Base-by-base conservation (phyloP, 1,140 invertebrate species). In the Drosophila orosa region DNA sequence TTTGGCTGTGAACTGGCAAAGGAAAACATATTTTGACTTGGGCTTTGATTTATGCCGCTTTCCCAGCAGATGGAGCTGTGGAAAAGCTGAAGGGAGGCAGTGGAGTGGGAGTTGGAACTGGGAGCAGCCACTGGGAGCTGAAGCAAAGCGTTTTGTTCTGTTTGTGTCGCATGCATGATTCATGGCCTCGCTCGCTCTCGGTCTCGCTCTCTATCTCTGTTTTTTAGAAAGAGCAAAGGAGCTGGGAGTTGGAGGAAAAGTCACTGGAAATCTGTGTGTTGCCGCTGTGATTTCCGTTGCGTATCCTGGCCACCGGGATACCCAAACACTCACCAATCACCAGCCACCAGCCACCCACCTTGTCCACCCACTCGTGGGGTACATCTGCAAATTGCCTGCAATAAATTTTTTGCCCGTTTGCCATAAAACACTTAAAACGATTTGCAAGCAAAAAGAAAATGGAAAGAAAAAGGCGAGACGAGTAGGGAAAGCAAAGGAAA, bases 401-500 rank as follows among this genome's bases (percentile, higher is more conserved):
- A 87, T 87, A 87, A 87, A 87, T 87, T 87, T 68, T 61, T 89
- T 84, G 65, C 72, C 79, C 52, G 73, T 80, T 87, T 84, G 61
- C 73, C 80, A 89, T 87, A 87, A 87, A 87, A 87, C 85, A 87
- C 84, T 87, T 89, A 83, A 89, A 87, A 89, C 79, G 84, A 79
- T 83, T 89, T 87, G 80, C 31, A 63, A 69, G 55, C 42, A 62
- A 48, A 62, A 50, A 63, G 45, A 63, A 44, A 31, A 48, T 37
- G 29, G 48, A 48, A 22, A 12, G 17, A 17, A 44, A 39, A 37
- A 39, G 27, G 35, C 48, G 29, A 52, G 48, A 10, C 13, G 12
- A 5, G 44, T 58, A 25, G 12, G 19, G 19, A 59, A 47, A 27
- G 29, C 45, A 27, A 40, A 37, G 29, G 37, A 33, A 66, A 35